These are phyloP conservation scores for Pogonus chalceus DNA, from an alignment of 1,140 invertebrate species.

Conservation along the genomic window DNA sequence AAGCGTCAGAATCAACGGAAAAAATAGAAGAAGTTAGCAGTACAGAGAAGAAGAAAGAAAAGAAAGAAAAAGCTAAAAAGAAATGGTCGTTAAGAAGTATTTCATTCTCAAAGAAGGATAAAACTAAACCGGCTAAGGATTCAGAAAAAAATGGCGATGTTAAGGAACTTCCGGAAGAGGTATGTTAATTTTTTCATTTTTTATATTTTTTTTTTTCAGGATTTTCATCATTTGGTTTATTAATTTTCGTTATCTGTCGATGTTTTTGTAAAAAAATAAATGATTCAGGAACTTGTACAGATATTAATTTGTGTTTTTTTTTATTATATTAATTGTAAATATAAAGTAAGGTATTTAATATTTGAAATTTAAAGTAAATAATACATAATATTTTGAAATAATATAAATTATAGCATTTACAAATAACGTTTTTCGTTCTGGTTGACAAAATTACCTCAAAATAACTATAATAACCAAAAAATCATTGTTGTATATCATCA, in stretches of 20 bases:
- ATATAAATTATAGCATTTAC: too few species aligned
- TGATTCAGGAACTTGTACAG: background rate
- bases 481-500: too few species aligned
- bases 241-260: background rate
- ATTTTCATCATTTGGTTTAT: background rate
- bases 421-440: too few species aligned
- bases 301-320: background rate
- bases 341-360: too few species aligned
- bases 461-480: too few species aligned
- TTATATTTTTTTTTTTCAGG: background rate
- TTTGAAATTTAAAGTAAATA: too few species aligned
- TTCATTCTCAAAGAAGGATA: conserved; percentile 75
- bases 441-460: too few species aligned
- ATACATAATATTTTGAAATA: too few species aligned
- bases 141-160: conserved; percentile 38
- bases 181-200: conserved; percentile 19
- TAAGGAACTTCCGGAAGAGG: conserved; percentile 32
- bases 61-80: conserved; percentile 76
- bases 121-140: conserved; percentile 63
- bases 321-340: too few species aligned
- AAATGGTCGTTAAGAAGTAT: conserved; percentile 79
- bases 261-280: background rate
- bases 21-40: conserved; percentile 49
- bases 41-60: conserved; percentile 59
- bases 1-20: conserved; percentile 39